phyloP scores from a whole-genome alignment of 2,797 vertebrate genomes.

The Hybognathus amarus region DNA sequence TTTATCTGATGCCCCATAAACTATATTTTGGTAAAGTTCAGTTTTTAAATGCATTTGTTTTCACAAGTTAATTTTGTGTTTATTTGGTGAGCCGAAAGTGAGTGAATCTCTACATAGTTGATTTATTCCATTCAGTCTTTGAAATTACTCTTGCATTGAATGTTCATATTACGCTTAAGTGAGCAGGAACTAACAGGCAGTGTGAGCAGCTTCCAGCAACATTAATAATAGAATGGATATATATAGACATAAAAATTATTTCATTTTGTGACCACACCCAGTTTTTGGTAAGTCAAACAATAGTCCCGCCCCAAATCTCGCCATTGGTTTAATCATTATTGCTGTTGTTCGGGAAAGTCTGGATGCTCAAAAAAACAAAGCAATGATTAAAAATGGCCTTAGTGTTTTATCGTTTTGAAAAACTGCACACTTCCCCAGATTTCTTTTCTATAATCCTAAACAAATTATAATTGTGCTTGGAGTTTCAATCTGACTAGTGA shows the following conservation, averaged over 20 bases:
- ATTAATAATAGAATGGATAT: conserved; percentile 6
- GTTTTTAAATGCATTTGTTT: background rate
- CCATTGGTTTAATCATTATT: no score
- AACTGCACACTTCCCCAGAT: no score
- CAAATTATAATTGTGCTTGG: no score
- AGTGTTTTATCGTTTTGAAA: no score
- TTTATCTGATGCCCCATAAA: background rate
- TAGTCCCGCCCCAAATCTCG: no score
- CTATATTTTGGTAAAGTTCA: background rate
- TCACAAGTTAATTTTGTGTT: background rate
- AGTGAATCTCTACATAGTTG: conserved; percentile 13
- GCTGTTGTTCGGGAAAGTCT: no score
- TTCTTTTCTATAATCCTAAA: no score
- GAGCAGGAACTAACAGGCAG: conserved; percentile 12
- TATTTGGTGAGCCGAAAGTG: background rate
- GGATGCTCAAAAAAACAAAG: no score
- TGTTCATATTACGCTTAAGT: conserved; percentile 16
- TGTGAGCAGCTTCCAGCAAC: conserved; percentile 10
- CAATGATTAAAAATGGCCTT: no score
- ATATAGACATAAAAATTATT: conserved; percentile 9
- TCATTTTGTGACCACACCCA: background rate
- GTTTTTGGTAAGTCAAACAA: no score
- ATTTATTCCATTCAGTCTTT: conserved; percentile 13
- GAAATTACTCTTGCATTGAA: background rate
- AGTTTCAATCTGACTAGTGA: no score